A percentile compares a stretch with the other conserved stretches of the same genome.
Conservation (phyloP, 2,888 invertebrate genomes). For the Caenorhabditis plicata region DNA sequence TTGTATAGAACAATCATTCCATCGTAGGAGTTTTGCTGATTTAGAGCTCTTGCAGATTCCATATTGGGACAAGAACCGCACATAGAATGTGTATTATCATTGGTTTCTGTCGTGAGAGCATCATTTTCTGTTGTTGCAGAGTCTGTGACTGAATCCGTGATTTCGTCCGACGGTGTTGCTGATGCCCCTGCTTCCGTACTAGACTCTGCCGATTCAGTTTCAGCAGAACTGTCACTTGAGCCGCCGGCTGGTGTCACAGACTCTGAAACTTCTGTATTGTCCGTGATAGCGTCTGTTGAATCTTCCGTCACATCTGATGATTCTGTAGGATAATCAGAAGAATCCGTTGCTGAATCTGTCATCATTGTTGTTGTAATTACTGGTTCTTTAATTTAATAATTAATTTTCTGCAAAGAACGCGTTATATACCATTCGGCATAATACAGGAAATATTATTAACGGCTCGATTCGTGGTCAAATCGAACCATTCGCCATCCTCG, state of each 20-base stretch:
- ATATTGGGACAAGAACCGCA: conserved; percentile 34
- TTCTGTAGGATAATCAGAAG: background rate
- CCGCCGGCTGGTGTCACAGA: too few relatives aligned
- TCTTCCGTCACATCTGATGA: too few relatives aligned
- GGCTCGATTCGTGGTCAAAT: conserved; percentile 13
- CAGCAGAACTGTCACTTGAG: too few relatives aligned
- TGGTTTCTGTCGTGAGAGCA: conserved; percentile 16
- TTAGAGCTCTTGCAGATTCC: conserved; percentile 19
- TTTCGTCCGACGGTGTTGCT: conserved; percentile 10
- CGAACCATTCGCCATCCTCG: conserved; percentile 32
- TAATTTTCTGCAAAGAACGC: background rate
- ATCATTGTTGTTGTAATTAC: background rate
- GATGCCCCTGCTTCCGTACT: background rate
- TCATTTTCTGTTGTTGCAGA: conserved; percentile 16
- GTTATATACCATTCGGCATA: conserved; percentile 10
- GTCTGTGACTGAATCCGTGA: conserved; percentile 16
- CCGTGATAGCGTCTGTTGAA: too few relatives aligned
- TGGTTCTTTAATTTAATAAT: background rate
- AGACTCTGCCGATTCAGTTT: background rate
- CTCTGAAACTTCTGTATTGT: too few relatives aligned
- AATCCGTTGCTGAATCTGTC: background rate
- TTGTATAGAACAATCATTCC: conserved; percentile 40
- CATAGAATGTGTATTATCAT: conserved; percentile 7
- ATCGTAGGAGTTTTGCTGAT: conserved; percentile 13
- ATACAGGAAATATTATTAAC: conserved; percentile 40